Base-by-base conservation (phyloP, 2,797 vertebrate species). In the Artibeus jamaicensis region DNA sequence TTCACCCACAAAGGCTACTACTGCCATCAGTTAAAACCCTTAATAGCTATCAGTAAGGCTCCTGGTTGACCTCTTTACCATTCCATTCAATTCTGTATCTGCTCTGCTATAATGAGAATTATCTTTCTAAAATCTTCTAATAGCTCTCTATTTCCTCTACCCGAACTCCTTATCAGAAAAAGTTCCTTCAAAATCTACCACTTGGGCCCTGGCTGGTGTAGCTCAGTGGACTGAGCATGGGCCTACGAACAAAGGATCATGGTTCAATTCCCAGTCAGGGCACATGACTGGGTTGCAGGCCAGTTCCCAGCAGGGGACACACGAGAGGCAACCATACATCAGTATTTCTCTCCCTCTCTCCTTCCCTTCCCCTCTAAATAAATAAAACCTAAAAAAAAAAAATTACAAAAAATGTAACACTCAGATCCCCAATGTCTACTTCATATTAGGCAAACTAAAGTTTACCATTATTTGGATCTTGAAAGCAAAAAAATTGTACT, bases 121-220 rank as follows among this genome's bases (percentile, higher is more conserved):
- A 29, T 50, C 44, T 71, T 74, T 73, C 65, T 91, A 94, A 96
- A 93, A 91, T 32, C 2, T 21, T 95, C 34, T 46, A 84, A 77
- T 78, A 39, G 5, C n/a, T 95, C 71, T 82, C 74, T 19, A 93
- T 78, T 91, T 79, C 92, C 53, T 78, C 9, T 59, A 86, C n/a
- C 73, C 82, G 86, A 94, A 89, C 14, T 77, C 68, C 44, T 44
- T 44, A 89, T 9, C 53, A 83, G 78, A 83, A 91, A 92, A 91
- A 71, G 2, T 73, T 78, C n/a, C 53, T 89, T 93, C 70, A 92
- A 94, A 94, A 67, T 90, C 44, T 81, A 67, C 86, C 59, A 91
- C 73, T 62, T 78, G 68, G 73, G 39, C 39, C 39, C 39, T 42
- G 39, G 39, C 39, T 42, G 39, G 39, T 42, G 39, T 42, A 42